Conservation (phyloP, 2,113 vertebrate species). For the Electrona antarctica region DNA sequence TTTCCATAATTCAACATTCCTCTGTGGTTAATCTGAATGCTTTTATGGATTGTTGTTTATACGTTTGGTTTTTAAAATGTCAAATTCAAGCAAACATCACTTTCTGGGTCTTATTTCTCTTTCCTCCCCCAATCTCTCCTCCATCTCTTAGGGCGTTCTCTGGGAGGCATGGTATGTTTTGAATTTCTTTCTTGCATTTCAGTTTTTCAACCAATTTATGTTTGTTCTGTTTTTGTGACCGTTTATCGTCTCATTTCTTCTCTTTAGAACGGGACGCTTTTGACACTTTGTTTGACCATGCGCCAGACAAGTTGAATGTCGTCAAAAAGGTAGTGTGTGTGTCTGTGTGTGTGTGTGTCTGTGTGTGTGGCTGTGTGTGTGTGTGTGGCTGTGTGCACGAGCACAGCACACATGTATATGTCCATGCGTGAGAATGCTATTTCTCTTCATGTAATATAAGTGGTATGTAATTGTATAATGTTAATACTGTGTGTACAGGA, state of each 20-base stretch:
- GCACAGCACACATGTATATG: too few relatives aligned
- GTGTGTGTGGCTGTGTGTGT: background rate
- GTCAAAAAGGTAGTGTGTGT: slow-evolving; percentile 90
- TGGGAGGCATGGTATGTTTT: slow-evolving; percentile 89
- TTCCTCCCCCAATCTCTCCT: background rate
- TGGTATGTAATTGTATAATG: background rate
- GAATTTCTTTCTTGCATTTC: background rate
- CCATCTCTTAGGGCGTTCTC: slow-evolving; percentile 85
- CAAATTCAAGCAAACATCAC: slow-evolving; percentile 24
- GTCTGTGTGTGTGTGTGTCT: slow-evolving; percentile 1
- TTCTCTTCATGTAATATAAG: background rate
- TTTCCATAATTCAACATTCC: slow-evolving; percentile 51
- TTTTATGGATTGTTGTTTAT: background rate
- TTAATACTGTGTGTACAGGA: background rate
- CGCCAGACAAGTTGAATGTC: slow-evolving; percentile 96
- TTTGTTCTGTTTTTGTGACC: background rate
- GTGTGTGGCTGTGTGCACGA: background rate
- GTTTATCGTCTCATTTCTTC: slow-evolving; percentile 30
- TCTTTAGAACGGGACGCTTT: slow-evolving; percentile 94
- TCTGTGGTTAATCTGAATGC: slow-evolving; percentile 59
- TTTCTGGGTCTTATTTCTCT: background rate
- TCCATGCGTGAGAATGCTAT: too few relatives aligned
- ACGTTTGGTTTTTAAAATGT: slow-evolving; percentile 17
- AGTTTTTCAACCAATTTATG: background rate
- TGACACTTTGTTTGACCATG: slow-evolving; percentile 96